A percentile compares a stretch with the other conserved stretches of the same genome.
Evolutionary conservation across 2,888 invertebrate genomes (phyloP).

Genomic region (Lacanobia oleracea): DNA sequence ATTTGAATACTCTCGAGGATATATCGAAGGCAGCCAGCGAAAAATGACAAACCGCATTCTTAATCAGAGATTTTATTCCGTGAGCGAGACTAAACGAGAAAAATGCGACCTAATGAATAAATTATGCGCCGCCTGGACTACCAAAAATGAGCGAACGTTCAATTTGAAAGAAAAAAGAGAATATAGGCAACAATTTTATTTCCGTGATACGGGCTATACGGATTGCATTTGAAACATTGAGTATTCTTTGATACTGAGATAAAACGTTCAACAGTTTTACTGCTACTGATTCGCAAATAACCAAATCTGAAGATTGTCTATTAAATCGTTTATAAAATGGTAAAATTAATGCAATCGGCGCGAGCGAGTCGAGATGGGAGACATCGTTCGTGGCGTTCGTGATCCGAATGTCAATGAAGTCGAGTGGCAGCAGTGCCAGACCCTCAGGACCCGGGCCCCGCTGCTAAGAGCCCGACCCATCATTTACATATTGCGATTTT

Average conservation of each 20-base stretch:
- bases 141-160: constrained; percentile 74
- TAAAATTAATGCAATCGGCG: constrained; percentile 89
- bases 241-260: constrained; percentile 62
- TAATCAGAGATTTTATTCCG: constrained; percentile 73
- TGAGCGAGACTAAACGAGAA: constrained; percentile 70
- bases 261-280: constrained; percentile 62
- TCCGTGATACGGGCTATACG: constrained; percentile 60
- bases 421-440: constrained; percentile 75
- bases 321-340: constrained; percentile 90
- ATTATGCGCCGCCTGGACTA: constrained; percentile 74
- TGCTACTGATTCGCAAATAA: constrained; percentile 77
- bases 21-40: constrained; percentile 82
- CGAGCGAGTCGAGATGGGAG: constrained; percentile 87
- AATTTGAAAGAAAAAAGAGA: constrained; percentile 70
- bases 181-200: constrained; percentile 73
- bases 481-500: constrained; percentile 88
- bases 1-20: constrained; percentile 89
- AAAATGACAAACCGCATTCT: constrained; percentile 81
- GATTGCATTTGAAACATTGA: constrained; percentile 50
- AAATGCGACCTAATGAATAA: constrained; percentile 81
- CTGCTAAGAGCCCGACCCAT: constrained; percentile 76
- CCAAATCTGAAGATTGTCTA: constrained; percentile 85
- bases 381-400: constrained; percentile 88
- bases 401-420: constrained; percentile 86
- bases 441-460: constrained; percentile 73